Base-by-base conservation (phyloP, 2,888 invertebrate genomes). In the Chirona hameri region DNA sequence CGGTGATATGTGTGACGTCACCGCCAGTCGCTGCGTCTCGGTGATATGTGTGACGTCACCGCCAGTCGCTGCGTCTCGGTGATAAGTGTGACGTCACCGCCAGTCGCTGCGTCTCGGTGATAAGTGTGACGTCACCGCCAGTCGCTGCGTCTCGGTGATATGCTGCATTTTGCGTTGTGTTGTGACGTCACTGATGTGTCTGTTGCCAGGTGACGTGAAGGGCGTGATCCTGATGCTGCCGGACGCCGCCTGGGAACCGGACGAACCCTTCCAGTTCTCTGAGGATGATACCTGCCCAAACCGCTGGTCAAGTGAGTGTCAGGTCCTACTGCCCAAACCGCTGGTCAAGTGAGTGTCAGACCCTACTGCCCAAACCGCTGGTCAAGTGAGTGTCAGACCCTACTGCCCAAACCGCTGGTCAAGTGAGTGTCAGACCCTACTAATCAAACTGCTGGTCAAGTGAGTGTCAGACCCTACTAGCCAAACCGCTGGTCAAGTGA, bases 221-320 rank as follows among this genome's bases (percentile, higher is more conserved):
- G 76, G 76, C 24, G 76, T 76, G 76, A 39, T 76, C 15, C 76
- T 76, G 76, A 46, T 39, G 39, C 76, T 76, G 76, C 46, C 76
- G 9, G 76, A 76, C 39, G 76, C 10, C 24, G 39, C 24, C 76
- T 46, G 46, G 39, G 24, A 24, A 0, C 76, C 76, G 76, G 76
- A 39, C 39, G 52, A 52, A 18, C 3, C 10, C 39, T 15, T 46
- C 46, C 21, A 24, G 24, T 76, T 46, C 24, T 76, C 76, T 12
- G 76, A 76, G 76, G 76, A 76, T 24, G 76, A 39, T 39, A 39
- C 24, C 10, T 76, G 76, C 14, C 76, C 76, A 3, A 76, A 76
- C 76, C 76, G 24, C 24, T 21, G 39, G 46, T 76, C 76, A 18
- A 76, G 76, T 76, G 76, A 76, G 76, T 76, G 14, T 2, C 48